Percentiles rank a stretch among this genome's conserved stretches.
phyloP scores from a whole-genome alignment of 1,140 invertebrate species.

The Ostrea edulis region DNA sequence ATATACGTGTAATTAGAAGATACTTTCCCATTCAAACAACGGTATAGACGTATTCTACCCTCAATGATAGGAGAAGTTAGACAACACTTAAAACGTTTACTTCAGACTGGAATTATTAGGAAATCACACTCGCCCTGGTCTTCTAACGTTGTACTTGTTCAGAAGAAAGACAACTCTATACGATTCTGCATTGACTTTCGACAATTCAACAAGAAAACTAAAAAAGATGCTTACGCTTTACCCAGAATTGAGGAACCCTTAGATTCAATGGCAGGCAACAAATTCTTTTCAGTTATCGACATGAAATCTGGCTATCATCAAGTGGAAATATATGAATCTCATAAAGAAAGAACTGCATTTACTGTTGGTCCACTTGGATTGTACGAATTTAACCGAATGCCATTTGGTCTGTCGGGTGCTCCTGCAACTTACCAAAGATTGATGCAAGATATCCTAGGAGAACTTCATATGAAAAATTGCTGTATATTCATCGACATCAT shows the following conservation, averaged over 20 bases:
- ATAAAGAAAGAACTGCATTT: slow-evolving; percentile 57
- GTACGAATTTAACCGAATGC: slow-evolving; percentile 54
- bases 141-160: slow-evolving; percentile 33
- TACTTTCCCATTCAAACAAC: slow-evolving; percentile 29
- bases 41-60: slow-evolving; percentile 41
- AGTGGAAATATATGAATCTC: slow-evolving; percentile 69
- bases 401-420: slow-evolving; percentile 58
- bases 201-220: background rate
- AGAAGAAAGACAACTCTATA: slow-evolving; percentile 29
- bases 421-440: slow-evolving; percentile 66
- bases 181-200: slow-evolving; percentile 16
- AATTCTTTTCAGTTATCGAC: slow-evolving; percentile 12
- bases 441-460: slow-evolving; percentile 58
- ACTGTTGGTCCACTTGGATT: slow-evolving; percentile 50
- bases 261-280: slow-evolving; percentile 13
- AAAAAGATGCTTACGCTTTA: slow-evolving; percentile 17
- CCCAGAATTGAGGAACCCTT: slow-evolving; percentile 2
- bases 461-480: slow-evolving; percentile 50
- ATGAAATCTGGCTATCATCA: slow-evolving; percentile 72
- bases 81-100: slow-evolving; percentile 31
- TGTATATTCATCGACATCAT: slow-evolving; percentile 62
- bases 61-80: slow-evolving; percentile 41
- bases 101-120: slow-evolving; percentile 43
- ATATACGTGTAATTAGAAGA: slow-evolving; percentile 42
- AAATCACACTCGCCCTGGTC: slow-evolving; percentile 40